These are phyloP conservation scores for Spilosoma lubricipeda DNA, from an alignment of 2,888 invertebrate species.

Conservation along the genomic window DNA sequence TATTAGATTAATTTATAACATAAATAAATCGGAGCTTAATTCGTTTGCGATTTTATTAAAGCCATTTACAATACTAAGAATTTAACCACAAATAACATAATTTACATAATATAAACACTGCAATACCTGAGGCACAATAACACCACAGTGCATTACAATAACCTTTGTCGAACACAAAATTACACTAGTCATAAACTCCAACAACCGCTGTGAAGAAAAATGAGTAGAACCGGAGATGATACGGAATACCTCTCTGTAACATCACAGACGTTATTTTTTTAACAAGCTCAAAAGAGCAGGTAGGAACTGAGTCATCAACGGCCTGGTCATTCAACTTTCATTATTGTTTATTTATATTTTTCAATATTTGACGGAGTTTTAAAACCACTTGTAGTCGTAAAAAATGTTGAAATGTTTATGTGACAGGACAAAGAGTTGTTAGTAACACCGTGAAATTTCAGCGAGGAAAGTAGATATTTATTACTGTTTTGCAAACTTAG, in stretches of 20 bases:
- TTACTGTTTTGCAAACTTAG: not conserved
- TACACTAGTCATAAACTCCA: conserved; percentile 19
- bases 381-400: conserved; percentile 42
- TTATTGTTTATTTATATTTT: conserved; percentile 80
- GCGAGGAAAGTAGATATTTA: not conserved
- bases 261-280: conserved; percentile 55
- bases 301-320: conserved; percentile 78
- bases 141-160: not conserved
- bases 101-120: not conserved
- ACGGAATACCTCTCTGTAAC: conserved; percentile 69
- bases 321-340: conserved; percentile 81
- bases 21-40: not conserved
- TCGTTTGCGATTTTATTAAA: not conserved
- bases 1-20: not conserved
- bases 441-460: conserved; percentile 12
- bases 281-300: conserved; percentile 67
- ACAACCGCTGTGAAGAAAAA: conserved; percentile 36
- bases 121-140: not conserved
- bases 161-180: conserved; percentile 16
- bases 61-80: not conserved
- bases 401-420: conserved; percentile 31
- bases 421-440: conserved; percentile 20
- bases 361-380: conserved; percentile 63
- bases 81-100: not conserved
- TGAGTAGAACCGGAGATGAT: conserved; percentile 51